Conservation (phyloP, 2,797 vertebrate species). For the Choloepus didactylus region DNA sequence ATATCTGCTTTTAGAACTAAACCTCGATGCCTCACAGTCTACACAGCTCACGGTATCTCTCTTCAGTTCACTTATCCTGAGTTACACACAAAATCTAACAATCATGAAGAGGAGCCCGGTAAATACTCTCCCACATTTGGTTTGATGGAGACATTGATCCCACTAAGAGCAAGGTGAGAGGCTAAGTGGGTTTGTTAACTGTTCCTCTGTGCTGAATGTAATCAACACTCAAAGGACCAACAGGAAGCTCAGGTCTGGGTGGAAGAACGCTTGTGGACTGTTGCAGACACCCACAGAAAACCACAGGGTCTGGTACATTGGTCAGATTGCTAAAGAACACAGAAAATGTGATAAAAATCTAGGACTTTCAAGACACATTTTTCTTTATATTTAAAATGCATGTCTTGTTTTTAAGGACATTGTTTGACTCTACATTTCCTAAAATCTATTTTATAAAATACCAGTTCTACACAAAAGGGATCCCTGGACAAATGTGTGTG, state of each 20-base stretch:
- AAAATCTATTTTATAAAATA: slow-evolving; percentile 34
- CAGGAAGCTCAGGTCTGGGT: neutral
- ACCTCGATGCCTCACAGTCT: neutral
- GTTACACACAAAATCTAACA: neutral
- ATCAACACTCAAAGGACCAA: slow-evolving; percentile 21
- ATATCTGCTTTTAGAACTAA: neutral
- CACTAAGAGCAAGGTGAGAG: neutral
- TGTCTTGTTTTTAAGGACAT: slow-evolving; percentile 3
- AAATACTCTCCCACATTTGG: neutral
- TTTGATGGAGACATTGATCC: neutral
- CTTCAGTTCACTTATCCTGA: neutral
- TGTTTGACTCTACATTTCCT: slow-evolving; percentile 18
- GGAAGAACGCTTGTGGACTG: neutral
- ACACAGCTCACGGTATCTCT: neutral
- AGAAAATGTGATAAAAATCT: slow-evolving; percentile 12
- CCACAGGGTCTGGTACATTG: neutral
- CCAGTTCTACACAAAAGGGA: neutral
- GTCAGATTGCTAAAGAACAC: neutral
- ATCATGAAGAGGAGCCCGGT: neutral
- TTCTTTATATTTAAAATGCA: slow-evolving; percentile 37
- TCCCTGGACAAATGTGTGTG: neutral
- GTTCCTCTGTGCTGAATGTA: neutral
- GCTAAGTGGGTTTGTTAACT: neutral
- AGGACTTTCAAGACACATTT: neutral
- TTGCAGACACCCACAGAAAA: neutral